Conservation (phyloP, 2,113 vertebrate genomes). For the Pterophyllum scalare region DNA sequence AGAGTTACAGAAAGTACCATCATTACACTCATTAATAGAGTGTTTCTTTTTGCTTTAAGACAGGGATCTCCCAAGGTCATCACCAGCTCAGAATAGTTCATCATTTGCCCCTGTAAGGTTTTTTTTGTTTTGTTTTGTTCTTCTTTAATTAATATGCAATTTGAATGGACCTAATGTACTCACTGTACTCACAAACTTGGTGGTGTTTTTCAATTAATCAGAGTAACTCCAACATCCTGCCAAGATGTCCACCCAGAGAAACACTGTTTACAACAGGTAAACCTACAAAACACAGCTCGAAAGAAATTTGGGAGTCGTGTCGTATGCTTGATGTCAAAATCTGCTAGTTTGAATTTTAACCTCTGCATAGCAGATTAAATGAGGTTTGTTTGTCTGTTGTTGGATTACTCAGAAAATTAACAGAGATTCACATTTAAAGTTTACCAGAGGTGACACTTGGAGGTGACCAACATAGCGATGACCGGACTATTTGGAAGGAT, state of each 20-base stretch:
- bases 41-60: slow-evolving; percentile 55
- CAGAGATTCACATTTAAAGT: background rate
- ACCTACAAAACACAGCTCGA: background rate
- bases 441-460: background rate
- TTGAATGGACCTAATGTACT: background rate
- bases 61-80: slow-evolving; percentile 49
- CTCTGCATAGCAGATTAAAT: background rate
- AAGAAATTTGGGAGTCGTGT: background rate
- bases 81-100: slow-evolving; percentile 21
- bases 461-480: background rate
- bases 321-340: background rate
- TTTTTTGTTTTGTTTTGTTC: background rate
- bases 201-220: slow-evolving; percentile 28
- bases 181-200: background rate
- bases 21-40: slow-evolving; percentile 7
- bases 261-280: slow-evolving; percentile 35
- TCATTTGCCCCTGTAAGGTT: slow-evolving; percentile 41
- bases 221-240: slow-evolving; percentile 29
- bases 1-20: background rate
- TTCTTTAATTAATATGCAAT: background rate
- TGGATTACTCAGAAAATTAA: background rate
- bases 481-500: background rate
- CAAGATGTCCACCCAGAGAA: slow-evolving; percentile 47
- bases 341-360: background rate
- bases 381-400: background rate